These are phyloP conservation scores for Siderastrea radians DNA, from an alignment of 92 coral and sea anemone genomes.

Conservation along the genomic window DNA sequence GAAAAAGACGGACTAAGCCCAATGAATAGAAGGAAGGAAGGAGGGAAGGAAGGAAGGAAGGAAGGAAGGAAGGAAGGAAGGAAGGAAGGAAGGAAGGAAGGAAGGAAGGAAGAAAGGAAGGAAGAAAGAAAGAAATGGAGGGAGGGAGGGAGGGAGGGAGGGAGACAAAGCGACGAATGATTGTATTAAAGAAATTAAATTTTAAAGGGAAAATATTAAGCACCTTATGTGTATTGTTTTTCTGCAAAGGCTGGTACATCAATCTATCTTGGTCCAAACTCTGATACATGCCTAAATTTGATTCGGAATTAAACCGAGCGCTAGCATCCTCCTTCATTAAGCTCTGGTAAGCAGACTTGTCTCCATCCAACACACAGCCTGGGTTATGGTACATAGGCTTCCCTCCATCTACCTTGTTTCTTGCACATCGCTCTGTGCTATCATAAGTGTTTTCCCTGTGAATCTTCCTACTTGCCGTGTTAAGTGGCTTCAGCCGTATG, in stretches of 20 bases:
- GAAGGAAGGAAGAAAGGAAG: not conserved
- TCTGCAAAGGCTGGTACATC: constrained; percentile 32
- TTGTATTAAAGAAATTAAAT: not conserved
- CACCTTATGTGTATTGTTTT: constrained; percentile 2
- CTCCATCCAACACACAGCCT: not conserved
- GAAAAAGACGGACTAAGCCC: not conserved
- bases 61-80: no score
- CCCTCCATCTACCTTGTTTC: not conserved
- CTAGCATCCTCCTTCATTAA: not conserved
- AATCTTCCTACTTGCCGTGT: not conserved
- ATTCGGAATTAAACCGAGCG: not conserved
- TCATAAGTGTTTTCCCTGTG: constrained; percentile 7
- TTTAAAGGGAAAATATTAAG: not conserved
- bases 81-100: no score
- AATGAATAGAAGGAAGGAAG: not conserved
- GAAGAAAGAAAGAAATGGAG: not conserved
- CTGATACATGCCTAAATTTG: constrained; percentile 2
- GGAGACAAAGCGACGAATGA: not conserved
- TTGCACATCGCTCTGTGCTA: not conserved
- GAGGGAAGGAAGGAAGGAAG: not conserved
- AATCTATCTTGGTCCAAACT: constrained; percentile 24
- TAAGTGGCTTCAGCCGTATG: not conserved
- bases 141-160: no score
- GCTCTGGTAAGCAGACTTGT: not conserved
- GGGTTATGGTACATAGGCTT: constrained; percentile 9